A percentile compares a stretch with the other conserved stretches of the same genome.
Conservation (phyloP, 1,140 invertebrate species). For the Idris sp. region DNA sequence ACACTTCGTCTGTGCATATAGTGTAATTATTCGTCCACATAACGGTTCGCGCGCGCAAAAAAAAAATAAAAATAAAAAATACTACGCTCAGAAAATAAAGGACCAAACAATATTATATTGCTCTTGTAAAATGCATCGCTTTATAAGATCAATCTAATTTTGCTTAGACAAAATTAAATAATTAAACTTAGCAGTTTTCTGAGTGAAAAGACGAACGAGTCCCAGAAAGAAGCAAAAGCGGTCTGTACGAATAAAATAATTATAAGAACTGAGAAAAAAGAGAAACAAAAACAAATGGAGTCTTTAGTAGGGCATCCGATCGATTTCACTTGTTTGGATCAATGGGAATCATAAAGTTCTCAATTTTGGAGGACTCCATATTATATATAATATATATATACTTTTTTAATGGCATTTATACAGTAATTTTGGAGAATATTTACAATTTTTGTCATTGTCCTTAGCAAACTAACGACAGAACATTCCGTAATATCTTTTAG, state of each 20-base stretch:
- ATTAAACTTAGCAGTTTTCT: slow-evolving; percentile 22
- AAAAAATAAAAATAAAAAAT: slow-evolving; percentile 1
- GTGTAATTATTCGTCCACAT: slow-evolving; percentile 3
- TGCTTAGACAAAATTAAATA: not conserved
- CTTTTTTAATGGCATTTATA: slow-evolving; percentile 53
- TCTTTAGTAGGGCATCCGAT: slow-evolving; percentile 50
- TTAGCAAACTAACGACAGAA: slow-evolving; percentile 39
- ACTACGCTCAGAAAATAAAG: slow-evolving; percentile 1
- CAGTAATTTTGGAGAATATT: slow-evolving; percentile 54
- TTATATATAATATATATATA: too few relatives aligned
- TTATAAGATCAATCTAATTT: not conserved
- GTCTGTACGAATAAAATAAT: slow-evolving; percentile 44
- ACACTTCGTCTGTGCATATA: slow-evolving; percentile 34
- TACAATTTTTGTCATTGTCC: slow-evolving; percentile 43
- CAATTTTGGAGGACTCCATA: slow-evolving; percentile 53
- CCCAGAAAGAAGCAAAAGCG: slow-evolving; percentile 33
- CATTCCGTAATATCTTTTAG: slow-evolving; percentile 50
- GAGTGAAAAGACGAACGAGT: slow-evolving; percentile 27
- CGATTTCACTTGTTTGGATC: slow-evolving; percentile 55
- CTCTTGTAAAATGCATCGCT: not conserved
- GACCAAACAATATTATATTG: not conserved
- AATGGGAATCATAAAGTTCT: slow-evolving; percentile 54
- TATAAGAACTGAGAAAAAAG: slow-evolving; percentile 24
- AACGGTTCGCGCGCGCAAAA: slow-evolving; percentile 1
- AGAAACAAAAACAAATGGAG: slow-evolving; percentile 17